These are phyloP conservation scores for Drosophila maculinotata DNA, from an alignment of 2,888 invertebrate genomes.

Conservation along the genomic window DNA sequence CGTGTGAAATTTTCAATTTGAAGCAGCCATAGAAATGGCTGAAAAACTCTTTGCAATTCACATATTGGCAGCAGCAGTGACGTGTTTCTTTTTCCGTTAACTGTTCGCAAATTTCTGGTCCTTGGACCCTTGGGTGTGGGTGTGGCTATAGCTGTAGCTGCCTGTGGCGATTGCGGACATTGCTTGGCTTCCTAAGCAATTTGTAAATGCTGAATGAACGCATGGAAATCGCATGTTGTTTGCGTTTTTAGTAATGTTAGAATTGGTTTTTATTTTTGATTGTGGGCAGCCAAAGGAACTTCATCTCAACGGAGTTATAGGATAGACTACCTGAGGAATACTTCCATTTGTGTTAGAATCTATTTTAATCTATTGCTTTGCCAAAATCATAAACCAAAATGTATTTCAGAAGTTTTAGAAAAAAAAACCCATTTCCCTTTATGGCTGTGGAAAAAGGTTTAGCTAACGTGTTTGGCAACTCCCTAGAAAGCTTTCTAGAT, in stretches of 20 bases:
- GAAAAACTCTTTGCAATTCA: slow-evolving; percentile 16
- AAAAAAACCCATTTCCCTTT: slow-evolving; percentile 26
- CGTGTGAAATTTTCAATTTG: slow-evolving; percentile 54
- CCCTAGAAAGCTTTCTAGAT: slow-evolving; percentile 18
- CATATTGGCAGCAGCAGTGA: slow-evolving; percentile 1
- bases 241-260: not conserved
- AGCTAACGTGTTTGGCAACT: slow-evolving; percentile 24
- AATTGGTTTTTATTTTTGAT: not conserved
- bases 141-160: not conserved
- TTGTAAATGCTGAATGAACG: slow-evolving; percentile 28
- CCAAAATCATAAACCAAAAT: not conserved
- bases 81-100: slow-evolving; percentile 4
- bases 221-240: slow-evolving; percentile 1
- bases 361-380: slow-evolving; percentile 7
- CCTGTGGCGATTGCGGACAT: slow-evolving; percentile 29
- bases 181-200: slow-evolving; percentile 54
- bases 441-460: slow-evolving; percentile 23
- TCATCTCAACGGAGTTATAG: slow-evolving; percentile 7
- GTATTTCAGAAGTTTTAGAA: not conserved
- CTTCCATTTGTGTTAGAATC: not conserved
- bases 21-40: slow-evolving; percentile 40
- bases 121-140: not conserved
- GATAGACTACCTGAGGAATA: not conserved
- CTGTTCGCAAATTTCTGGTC: slow-evolving; percentile 8
- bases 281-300: not conserved